Evolutionary conservation across 2,113 vertebrate species (phyloP), one percentile per base, ranked within the genome.

Genomic region (Gyps fulvus): DNA sequence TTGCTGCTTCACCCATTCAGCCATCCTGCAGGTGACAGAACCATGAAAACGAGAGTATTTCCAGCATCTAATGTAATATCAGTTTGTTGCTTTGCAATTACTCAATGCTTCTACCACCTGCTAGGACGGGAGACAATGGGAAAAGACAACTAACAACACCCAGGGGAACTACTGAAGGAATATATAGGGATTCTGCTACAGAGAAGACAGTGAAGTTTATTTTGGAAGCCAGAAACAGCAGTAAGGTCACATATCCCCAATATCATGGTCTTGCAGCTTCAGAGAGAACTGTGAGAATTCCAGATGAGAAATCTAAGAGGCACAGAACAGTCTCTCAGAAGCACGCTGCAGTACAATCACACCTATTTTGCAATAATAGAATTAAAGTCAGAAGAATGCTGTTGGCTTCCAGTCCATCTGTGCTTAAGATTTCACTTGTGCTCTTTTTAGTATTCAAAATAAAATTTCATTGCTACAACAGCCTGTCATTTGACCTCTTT

Each of bases 1-100:
- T 96, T 99, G 99, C 83, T 99, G 99, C 95, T 99, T 99, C 77
- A 99, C 98, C 99, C 99, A 99, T 26, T 99, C 99, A 0, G 99
- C 99, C 99, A 99, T 99, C 76, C 99, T 99, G 83, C 55, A 45
- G 15, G 5, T 2, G 5, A 90, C 27, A 90, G n/a, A 71, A n/a
- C 8, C 69, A 40, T 5, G 19, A 13, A 17, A 38, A 20, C 14
- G 4, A 62, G 10, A 79, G 22, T 0, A 3, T 7, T 34, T 7
- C 31, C 54, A 67, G 18, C 32, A 29, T 2, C 25, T 26, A 18
- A 17, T 1, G 4, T 2, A 31, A 5, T 3, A 34, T 7, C 55
- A 23, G 32, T 32, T 50, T 13, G 25, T 5, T 15, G n/a, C 72
- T 55, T 10, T 16, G 69, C 74, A 16, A 9, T 18, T 47, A 66